Conservation (phyloP, 2,113 vertebrate species). For the Aptenodytes patagonicus region DNA sequence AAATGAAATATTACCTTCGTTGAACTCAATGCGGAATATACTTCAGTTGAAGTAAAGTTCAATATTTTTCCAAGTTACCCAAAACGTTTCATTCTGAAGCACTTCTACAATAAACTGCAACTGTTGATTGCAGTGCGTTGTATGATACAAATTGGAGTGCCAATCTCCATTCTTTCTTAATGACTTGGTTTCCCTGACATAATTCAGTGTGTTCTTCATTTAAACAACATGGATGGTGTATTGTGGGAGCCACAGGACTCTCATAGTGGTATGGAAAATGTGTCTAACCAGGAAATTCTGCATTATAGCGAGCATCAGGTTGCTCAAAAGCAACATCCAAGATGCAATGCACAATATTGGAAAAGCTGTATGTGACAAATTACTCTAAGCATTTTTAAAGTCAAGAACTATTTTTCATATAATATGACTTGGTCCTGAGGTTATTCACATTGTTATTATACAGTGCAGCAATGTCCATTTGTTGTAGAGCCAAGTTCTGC, state of each 20-base stretch:
- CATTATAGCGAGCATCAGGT: not conserved
- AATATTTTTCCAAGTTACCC: not conserved
- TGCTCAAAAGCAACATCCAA: not conserved
- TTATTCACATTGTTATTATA: not conserved
- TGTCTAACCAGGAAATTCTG: not conserved
- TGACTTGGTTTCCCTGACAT: not conserved
- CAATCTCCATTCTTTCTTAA: not conserved
- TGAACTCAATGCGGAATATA: not conserved
- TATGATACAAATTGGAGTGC: not conserved
- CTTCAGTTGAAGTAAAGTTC: not conserved
- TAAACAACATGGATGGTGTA: not conserved
- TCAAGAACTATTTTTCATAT: not conserved
- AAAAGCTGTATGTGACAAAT: not conserved
- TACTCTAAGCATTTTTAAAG: not conserved
- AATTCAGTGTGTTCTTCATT: not conserved
- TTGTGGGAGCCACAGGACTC: not conserved
- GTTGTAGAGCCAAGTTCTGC: not conserved
- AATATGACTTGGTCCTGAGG: not conserved
- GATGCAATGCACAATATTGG: not conserved
- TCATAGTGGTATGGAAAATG: not conserved
- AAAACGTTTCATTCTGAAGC: not conserved
- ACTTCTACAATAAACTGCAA: not conserved
- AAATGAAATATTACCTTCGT: not conserved
- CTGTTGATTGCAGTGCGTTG: not conserved
- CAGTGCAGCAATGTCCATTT: not conserved